Evolutionary conservation across 2,888 invertebrate genomes (phyloP).

Genomic region (Mesochorus sp.): DNA sequence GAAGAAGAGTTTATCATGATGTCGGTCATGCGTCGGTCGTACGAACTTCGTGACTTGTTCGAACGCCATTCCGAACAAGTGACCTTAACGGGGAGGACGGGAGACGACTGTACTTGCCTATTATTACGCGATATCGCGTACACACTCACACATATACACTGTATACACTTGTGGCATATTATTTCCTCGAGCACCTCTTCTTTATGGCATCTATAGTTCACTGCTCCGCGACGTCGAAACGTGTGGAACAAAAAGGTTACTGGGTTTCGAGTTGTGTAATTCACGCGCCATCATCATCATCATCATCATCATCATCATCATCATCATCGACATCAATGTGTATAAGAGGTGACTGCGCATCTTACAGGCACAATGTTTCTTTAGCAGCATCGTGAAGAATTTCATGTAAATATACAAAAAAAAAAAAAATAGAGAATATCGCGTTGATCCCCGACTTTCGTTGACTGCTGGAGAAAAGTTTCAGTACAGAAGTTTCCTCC

Average conservation of each 20-base stretch:
- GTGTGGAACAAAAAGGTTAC: constrained; percentile 74
- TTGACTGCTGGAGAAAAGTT: too few relatives aligned
- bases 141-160: constrained; percentile 62
- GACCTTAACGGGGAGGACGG: constrained; percentile 73
- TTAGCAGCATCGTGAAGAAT: too few relatives aligned
- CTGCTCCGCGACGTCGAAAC: constrained; percentile 61
- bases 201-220: not conserved
- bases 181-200: constrained; percentile 51
- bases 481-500: too few relatives aligned
- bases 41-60: constrained; percentile 73
- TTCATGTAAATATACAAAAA: too few relatives aligned
- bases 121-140: constrained; percentile 69
- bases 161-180: constrained; percentile 61
- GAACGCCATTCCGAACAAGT: constrained; percentile 72
- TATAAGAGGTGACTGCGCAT: constrained; percentile 5
- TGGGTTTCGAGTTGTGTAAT: constrained; percentile 76
- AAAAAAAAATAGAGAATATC: too few relatives aligned
- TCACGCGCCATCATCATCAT: constrained; percentile 28
- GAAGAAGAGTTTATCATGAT: constrained; percentile 64
- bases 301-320: constrained; percentile 18
- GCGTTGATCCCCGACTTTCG: too few relatives aligned
- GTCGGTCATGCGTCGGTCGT: constrained; percentile 70
- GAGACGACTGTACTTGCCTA: constrained; percentile 59
- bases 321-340: constrained; percentile 1
- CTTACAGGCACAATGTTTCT: constrained; percentile 16